Base-by-base conservation (phyloP, 35 echinoderm and acorn worm species). In the Heliocidaris tuberculata region DNA sequence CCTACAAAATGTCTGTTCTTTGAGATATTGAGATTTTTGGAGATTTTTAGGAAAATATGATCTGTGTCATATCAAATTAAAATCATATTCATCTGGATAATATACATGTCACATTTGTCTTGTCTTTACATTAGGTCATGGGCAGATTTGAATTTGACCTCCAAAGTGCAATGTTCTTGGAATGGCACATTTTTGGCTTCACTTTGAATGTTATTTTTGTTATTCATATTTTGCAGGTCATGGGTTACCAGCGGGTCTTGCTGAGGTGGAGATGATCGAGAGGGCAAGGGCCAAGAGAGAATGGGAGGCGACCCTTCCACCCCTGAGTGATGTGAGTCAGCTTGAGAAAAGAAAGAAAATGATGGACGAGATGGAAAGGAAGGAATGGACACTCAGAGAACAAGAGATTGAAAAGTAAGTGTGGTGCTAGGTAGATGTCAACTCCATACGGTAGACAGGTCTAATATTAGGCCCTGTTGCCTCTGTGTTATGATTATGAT, bases 211-310 rank as follows among this genome's bases (percentile, higher is more conserved):
- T 42, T 42, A 42, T 1, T 42, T 0, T 56, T 9, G 52, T 15
- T 56, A 10, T 13, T 56, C 52, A 10, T 56, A 12, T 56, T 56
- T 56, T 78, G 16, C 86, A 98, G 97, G 97, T 31, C 98, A 95
- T 94, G 98, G 98, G 50, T 92, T 99, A 31, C 98, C 98, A 56
- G 98, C 98, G 24, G 98, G 98, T 31, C 93, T 99, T 0, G 97
- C 98, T 8, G 98, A 99, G 88, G 98, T 99, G 8, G 98, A 99
- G 93, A 99, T 99, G 98, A 99, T 97, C n/a, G 97, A 99, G 87
- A 95, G 98, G 90, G 98, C 98, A 13, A 60, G 97, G 47, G 97
- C 97, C 32, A 97, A 99, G 98, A 94, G 98, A 60, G 97, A 90
- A 30, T 99, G 98, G 98, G 98, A 97, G 49, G 98, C 96, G n/a